Percentiles rank a stretch among this genome's conserved stretches.
These are phyloP conservation scores for Abrostola triplasia DNA, from an alignment of 2,888 invertebrate genomes.

Conservation along the genomic window DNA sequence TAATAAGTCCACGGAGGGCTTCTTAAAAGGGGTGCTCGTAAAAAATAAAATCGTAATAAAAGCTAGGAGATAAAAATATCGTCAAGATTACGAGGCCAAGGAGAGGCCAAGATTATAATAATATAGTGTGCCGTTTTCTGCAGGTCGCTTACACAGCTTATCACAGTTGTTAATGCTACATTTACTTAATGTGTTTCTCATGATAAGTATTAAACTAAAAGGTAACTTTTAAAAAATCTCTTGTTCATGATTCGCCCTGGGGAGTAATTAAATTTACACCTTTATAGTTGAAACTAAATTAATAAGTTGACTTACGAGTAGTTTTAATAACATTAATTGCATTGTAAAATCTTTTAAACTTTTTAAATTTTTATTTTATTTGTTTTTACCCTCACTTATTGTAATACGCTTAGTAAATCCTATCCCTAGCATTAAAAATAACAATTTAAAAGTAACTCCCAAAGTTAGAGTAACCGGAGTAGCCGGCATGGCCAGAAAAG, in stretches of 20 bases:
- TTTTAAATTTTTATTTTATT: background rate
- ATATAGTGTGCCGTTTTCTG: conserved; percentile 57
- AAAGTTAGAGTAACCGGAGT: conserved; percentile 34
- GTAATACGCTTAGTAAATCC: conserved; percentile 3
- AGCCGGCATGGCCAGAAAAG: conserved; percentile 12
- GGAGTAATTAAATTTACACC: background rate
- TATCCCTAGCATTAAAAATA: conserved; percentile 6
- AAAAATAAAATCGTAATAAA: conserved; percentile 77
- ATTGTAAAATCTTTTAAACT: background rate
- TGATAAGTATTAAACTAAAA: conserved; percentile 33
- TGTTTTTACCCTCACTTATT: conserved; percentile 22
- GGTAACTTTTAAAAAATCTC: background rate
- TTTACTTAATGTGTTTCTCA: conserved; percentile 34
- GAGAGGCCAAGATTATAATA: conserved; percentile 63
- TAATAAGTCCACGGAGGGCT: conserved; percentile 60
- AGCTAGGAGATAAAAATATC: conserved; percentile 75
- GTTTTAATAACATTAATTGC: background rate
- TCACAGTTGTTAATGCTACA: conserved; percentile 62
- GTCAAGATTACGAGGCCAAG: conserved; percentile 72
- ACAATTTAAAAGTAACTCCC: conserved; percentile 20
- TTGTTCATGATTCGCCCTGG: background rate
- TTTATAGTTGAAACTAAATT: background rate
- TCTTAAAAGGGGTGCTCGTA: conserved; percentile 63
- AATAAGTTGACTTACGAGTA: background rate
- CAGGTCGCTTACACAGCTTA: conserved; percentile 65